Evolutionary conservation across 2,113 vertebrate genomes (phyloP).

Genomic region (Thinocorus orbignyianus): DNA sequence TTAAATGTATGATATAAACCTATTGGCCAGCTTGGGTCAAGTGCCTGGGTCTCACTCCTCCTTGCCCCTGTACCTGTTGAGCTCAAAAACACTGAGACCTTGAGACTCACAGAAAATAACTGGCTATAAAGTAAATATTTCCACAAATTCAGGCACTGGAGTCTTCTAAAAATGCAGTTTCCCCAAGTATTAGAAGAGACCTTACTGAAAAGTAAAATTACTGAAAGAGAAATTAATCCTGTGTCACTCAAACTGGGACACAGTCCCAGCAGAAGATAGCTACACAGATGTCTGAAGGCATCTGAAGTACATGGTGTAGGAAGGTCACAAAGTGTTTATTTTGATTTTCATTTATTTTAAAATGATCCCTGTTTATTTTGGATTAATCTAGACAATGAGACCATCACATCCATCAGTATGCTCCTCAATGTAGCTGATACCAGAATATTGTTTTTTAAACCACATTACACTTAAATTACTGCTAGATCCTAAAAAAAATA

Average conservation of each 20-base stretch:
- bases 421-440: not conserved
- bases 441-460: not conserved
- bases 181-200: not conserved
- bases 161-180: not conserved
- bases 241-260: not conserved
- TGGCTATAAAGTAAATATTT: not conserved
- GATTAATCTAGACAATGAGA: not conserved
- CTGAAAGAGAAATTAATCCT: not conserved
- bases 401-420: not conserved
- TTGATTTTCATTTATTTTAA: not conserved
- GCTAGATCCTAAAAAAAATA: not conserved
- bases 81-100: not conserved
- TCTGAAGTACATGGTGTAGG: not conserved
- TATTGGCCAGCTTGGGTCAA: not conserved
- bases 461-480: not conserved
- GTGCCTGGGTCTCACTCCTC: not conserved
- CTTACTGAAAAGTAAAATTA: not conserved
- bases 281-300: not conserved
- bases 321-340: not conserved
- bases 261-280: not conserved
- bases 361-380: not conserved
- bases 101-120: not conserved
- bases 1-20: not conserved
- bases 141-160: not conserved
- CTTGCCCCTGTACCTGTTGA: not conserved